Evolutionary conservation across 64 coral and sea anemone species (phyloP).

Genomic region (Pachyseris speciosa): DNA sequence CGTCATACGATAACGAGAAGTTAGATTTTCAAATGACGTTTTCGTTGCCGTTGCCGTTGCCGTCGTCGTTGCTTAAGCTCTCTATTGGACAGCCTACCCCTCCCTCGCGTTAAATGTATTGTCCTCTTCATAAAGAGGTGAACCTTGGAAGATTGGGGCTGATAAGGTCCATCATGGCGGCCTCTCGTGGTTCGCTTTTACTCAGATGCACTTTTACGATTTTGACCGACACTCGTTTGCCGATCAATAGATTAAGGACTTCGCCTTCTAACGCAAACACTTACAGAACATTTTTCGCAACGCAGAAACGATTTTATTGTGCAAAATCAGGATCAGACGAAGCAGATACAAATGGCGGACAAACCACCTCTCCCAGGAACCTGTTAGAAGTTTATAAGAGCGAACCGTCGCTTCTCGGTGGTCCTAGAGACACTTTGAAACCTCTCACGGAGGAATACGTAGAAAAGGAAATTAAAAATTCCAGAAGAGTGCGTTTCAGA

Average conservation of each 20-base stretch:
- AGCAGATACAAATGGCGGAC: background rate
- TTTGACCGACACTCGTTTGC: background rate
- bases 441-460: constrained; percentile 69
- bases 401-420: constrained; percentile 58
- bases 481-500: constrained; percentile 29
- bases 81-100: background rate
- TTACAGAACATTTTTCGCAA: background rate
- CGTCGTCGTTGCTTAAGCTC: no score
- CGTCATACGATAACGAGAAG: no score
- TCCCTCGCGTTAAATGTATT: no score
- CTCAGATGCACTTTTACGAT: background rate
- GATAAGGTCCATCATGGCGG: constrained; percentile 4
- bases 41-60: no score
- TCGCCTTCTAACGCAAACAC: background rate
- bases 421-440: constrained; percentile 39
- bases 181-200: background rate
- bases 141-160: background rate
- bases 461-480: constrained; percentile 72
- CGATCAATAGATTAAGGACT: background rate
- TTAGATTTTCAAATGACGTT: no score
- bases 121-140: background rate
- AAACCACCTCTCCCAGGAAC: constrained; percentile 37
- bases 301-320: constrained; percentile 23
- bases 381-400: constrained; percentile 84
- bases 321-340: background rate